Base-by-base conservation (phyloP, 2,797 vertebrate genomes). In the Cuculus canorus region DNA sequence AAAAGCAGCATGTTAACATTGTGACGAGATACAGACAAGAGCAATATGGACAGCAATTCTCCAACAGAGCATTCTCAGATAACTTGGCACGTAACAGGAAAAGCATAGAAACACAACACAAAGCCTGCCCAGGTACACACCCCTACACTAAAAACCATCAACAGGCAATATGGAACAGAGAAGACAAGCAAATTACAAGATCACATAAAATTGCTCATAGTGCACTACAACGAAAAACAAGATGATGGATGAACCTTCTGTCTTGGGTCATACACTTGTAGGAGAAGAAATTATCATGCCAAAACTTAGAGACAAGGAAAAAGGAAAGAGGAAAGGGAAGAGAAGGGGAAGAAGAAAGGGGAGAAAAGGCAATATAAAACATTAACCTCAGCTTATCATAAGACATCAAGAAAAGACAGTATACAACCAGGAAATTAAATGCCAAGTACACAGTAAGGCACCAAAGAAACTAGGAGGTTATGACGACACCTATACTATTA, bases 361-460 rank as follows among this genome's bases (percentile, higher is more conserved):
- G 4, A 54, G 18, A 43, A 75, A 86, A 86, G 21, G 33, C 25
- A 68, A 54, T 47, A 73, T 4, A 56, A 93, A 87, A 1, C 35
- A 86, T 73, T 82, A 93, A 82, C n/a, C 56, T 86, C 54, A 69
- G 66, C n/a, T 37, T 92, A 88, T 72, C 37, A 17, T 24, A 69
- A 88, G 72, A 63, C 52, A 88, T 65, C 43, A 79, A 91, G 73
- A 79, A 2, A 5, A 90, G 77, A 53, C 63, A 91, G 88, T 50
- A 80, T 9, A 56, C 32, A 91, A 93, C 90, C 93, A 94, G 93
- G 95, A 96, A 95, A 95, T 95, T 95, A 96, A 96, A 92, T 82
- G 70, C 66, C 85, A 88, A 81, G 56, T 56, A 79, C 54, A 63
- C 33, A 72, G 75, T 33, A 71, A 91, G 37, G 85, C 79, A 65